phyloP scores from a whole-genome alignment of 2,113 vertebrate genomes.

The Macrotis lagotis region DNA sequence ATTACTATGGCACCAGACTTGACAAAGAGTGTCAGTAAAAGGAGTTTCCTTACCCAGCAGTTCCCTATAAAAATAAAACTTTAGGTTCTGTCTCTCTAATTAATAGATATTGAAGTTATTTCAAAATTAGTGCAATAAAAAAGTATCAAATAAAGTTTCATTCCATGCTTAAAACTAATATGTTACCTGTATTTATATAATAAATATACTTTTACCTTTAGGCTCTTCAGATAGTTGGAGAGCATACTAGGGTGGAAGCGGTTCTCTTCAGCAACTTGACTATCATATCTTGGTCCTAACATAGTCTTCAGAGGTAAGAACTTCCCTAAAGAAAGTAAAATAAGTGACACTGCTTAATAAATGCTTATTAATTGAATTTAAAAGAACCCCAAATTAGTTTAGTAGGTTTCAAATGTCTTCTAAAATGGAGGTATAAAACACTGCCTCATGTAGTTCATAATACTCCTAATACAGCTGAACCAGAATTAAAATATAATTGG shows the following conservation, averaged over 20 bases:
- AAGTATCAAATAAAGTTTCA: not conserved
- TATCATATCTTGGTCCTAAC: slow-evolving; percentile 96
- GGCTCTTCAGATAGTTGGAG: slow-evolving; percentile 95
- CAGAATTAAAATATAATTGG: slow-evolving; percentile 54
- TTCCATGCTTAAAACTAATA: not conserved
- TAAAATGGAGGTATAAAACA: not conserved
- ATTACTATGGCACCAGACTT: not conserved
- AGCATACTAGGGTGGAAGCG: slow-evolving; percentile 97
- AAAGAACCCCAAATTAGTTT: not conserved
- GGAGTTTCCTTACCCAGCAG: not conserved
- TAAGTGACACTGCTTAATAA: slow-evolving; percentile 60
- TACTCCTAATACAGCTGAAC: not conserved
- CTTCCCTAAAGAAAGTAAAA: slow-evolving; percentile 86
- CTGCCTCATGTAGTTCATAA: not conserved
- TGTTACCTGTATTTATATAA: slow-evolving; percentile 9
- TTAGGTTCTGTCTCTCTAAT: not conserved
- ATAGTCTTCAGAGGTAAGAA: slow-evolving; percentile 99
- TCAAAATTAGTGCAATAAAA: slow-evolving; percentile 22
- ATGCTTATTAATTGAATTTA: not conserved
- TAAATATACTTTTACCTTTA: slow-evolving; percentile 89
- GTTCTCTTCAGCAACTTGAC: slow-evolving; percentile 95
- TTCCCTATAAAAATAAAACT: not conserved
- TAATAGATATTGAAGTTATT: slow-evolving; percentile 14
- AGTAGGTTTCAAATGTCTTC: not conserved
- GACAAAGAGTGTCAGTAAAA: not conserved